These are phyloP conservation scores for Oeneis ivallda DNA, from an alignment of 2,888 invertebrate genomes.

Conservation along the genomic window DNA sequence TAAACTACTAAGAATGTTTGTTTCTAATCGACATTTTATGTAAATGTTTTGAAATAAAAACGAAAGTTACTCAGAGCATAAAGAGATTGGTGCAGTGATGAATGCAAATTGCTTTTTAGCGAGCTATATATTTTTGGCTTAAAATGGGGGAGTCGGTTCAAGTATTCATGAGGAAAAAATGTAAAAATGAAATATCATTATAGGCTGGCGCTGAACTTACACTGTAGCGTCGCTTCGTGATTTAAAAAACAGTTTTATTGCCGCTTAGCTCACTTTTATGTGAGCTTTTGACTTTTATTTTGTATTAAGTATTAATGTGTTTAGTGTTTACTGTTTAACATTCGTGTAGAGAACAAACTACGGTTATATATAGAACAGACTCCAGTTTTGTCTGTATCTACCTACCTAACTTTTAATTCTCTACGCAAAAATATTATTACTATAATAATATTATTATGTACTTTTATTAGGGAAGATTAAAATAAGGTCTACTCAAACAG, in stretches of 20 bases:
- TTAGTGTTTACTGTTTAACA: no score
- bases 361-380: neutral
- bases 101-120: conserved; percentile 62
- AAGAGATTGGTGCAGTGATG: conserved; percentile 47
- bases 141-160: conserved; percentile 53
- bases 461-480: no score
- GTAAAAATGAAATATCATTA: conserved; percentile 67
- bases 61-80: conserved; percentile 28
- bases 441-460: no score
- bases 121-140: conserved; percentile 53
- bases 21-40: conserved; percentile 10
- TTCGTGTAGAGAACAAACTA: conserved; percentile 1
- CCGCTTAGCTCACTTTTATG: conserved; percentile 33
- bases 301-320: conserved; percentile 4
- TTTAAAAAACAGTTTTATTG: conserved; percentile 32
- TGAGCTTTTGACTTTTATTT: conserved; percentile 15
- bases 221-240: conserved; percentile 28
- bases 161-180: conserved; percentile 68
- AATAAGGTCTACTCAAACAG: no score
- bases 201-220: conserved; percentile 24
- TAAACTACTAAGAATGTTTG: neutral
- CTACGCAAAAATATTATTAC: no score
- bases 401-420: no score
- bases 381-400: no score
- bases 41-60: conserved; percentile 19